Evolutionary conservation across 2,113 vertebrate species (phyloP), one percentile per base, ranked within the genome.

Genomic region (Notothenia coriiceps): DNA sequence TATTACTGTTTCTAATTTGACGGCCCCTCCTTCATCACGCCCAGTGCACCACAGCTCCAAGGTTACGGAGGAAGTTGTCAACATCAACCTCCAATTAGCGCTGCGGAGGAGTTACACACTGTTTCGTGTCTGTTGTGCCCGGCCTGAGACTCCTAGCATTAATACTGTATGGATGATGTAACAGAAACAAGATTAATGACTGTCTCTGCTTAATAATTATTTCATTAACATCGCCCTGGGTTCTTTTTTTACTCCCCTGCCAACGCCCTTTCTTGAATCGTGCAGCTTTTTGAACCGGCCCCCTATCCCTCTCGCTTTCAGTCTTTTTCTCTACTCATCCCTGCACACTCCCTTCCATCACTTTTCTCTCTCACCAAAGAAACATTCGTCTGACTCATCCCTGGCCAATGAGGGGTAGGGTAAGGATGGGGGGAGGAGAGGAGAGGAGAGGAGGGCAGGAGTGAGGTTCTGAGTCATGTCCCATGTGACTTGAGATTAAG

Each of bases 391-490:
- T 93, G 88, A 93, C 80, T 93, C 90, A 93, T 89, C 82, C 49
- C 25, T 56, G 72, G 75, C 84, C 93, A 91, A 90, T 87, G 80
- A 89, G 83, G 56, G 79, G 65, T 70, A 60, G 64, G 74, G 59
- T 74, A 79, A 78, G 54, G 60, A 79, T 56, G 70, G 80, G 74
- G 80, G 83, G 63, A 86, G 67, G 67, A 54, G 35, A 70, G 40
- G n/a, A 74, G 70, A 70, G 65, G n/a, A 74, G 70, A 70, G 65
- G 59, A 85, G 70, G 78, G 75, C 68, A 88, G 66, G 51, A 73
- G 67, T 46, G 57, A 82, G 78, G 59, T 64, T 86, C 86, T 91
- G 91, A 93, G 86, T 94, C 88, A 90, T 79, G 73, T 89, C 82
- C 89, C 79, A 70, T 60, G 72, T 83, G 77, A 85, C 80, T 85